Evolutionary conservation across 1,140 invertebrate genomes (phyloP), one percentile per base, ranked within the genome.

Genomic region (Drosophila parvula): DNA sequence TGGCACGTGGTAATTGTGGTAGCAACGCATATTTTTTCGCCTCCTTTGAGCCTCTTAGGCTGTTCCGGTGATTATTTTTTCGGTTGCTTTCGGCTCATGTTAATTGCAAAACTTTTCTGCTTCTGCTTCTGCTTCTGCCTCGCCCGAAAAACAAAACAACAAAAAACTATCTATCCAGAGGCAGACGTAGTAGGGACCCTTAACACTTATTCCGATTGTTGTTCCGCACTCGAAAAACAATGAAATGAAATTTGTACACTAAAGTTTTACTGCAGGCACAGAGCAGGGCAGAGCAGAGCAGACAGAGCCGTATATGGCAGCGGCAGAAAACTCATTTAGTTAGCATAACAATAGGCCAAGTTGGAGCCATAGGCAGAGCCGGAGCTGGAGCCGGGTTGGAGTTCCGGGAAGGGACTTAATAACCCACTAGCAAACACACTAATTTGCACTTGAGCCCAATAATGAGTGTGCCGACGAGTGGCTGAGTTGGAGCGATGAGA

Each of bases 381-480:
- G 48, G 34, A 60, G 61, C 36, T 12, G 18, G 6, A 14, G 22
- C 4, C 2, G 16, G 27, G 43, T 16, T 12, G 51, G 45, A 28
- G 78, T 56, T 18, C 34, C 32, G 22, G 74, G 60, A 18, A 51
- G 74, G 78, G 80, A 75, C 84, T 81, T 89, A 89, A 89, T 89
- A 89, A 89, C 84, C 84, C 78, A 89, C 84, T 89, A 84, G 79
- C 84, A 89, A 89, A 89, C 85, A 89, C 80, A 89, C 84, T 89
- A 89, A 89, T 89, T 89, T 89, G 84, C 84, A 89, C 84, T 89
- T 89, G 80, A 89, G 84, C 84, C 84, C 79, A 89, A 89, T 89
- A 89, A 89, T 89, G 84, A 86, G 83, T 88, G 79, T 78, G 83
- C 83, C 86, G 83, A 88, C 79, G 84, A 88, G 83, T 89, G 80